Evolutionary conservation across 2,888 invertebrate genomes (phyloP), one percentile per base, ranked within the genome.

Genomic region (Drosophila ustulata): DNA sequence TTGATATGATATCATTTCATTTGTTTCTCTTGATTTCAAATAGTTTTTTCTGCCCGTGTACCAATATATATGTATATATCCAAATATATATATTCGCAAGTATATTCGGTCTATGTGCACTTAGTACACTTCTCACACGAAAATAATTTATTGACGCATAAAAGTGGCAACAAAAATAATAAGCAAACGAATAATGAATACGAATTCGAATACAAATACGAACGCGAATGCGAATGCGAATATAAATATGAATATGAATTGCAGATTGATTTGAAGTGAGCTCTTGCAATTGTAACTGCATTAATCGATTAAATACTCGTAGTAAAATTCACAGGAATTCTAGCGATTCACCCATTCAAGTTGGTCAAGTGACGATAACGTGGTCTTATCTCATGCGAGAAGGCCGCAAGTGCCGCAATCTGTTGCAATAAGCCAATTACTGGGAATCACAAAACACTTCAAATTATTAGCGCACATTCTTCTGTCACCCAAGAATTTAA

Each of bases 141-240:
- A 82, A 80, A 85, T 85, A 85, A 88, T 85, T 85, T 75, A 88
- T 88, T 88, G 88, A 88, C 88, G 86, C 82, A 85, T 82, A 79
- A 79, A 85, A 69, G 32, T 82, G 68, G 62, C 68, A 70, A 77
- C 18, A 18, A 50, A 71, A 68, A 78, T 77, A 73, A 86, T 82
- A 82, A 71, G 75, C 82, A 75, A 78, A 62, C 45, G 69, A 67
- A 81, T 80, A 80, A 66, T 61, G 41, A 43, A 55, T 45, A 55
- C 30, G 23, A 23, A 43, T 25, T 25, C 23, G n/a, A n/a, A 4
- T 43, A 23, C 49, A 4, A 18, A 2, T 5, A 28, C 26, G 66
- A 63, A 82, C 66, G 75, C 30, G 7, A 41, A 41, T 18, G 58
- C 51, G 26, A 43, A 59, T 52, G 43, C 25, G 13, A 41, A 51